Conservation (phyloP, 1,140 invertebrate genomes). For the Heliconius hewitsoni region DNA sequence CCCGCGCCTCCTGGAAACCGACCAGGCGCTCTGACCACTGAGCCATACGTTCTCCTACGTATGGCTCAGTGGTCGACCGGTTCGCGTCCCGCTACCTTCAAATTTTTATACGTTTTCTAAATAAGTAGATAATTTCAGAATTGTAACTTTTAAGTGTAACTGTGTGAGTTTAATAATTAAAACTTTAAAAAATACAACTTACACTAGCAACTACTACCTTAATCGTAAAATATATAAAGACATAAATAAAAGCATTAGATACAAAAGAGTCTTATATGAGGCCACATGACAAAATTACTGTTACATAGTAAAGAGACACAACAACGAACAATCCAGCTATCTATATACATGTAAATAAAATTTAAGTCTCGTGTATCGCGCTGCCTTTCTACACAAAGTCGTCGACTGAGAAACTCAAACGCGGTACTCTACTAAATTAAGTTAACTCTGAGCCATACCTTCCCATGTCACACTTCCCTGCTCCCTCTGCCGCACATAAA, state of each 20-base stretch:
- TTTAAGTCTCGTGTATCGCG: constrained; percentile 15
- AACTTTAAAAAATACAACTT: neutral
- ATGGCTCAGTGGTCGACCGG: too few species aligned
- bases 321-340: neutral
- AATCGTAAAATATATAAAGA: neutral
- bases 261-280: neutral
- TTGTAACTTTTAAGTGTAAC: too few species aligned
- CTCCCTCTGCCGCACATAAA: constrained; percentile 39
- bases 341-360: constrained; percentile 9
- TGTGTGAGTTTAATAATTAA: too few species aligned
- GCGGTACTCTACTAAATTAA: constrained; percentile 74
- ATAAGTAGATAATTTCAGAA: too few species aligned
- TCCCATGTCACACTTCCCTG: constrained; percentile 59
- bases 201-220: neutral
- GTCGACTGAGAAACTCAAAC: constrained; percentile 64
- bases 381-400: constrained; percentile 44
- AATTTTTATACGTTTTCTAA: too few species aligned
- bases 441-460: constrained; percentile 59
- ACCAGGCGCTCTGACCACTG: too few species aligned
- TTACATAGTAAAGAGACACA: neutral
- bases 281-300: neutral
- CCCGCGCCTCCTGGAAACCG: too few species aligned
- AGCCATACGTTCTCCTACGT: too few species aligned
- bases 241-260: neutral
- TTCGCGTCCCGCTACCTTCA: too few species aligned